phyloP scores from a whole-genome alignment of 2,888 invertebrate genomes.

The Cantharis nigra region DNA sequence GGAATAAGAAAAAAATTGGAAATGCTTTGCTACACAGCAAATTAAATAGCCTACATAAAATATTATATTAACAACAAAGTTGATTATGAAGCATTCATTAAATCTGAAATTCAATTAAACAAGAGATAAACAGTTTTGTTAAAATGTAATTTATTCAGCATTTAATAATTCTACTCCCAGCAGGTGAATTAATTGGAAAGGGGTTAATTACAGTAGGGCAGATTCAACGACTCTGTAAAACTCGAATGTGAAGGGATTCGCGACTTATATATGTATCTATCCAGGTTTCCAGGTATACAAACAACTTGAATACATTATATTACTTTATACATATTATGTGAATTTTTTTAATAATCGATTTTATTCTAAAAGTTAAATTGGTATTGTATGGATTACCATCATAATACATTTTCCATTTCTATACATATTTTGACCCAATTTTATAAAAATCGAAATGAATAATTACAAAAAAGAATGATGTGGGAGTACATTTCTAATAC shows the following conservation, averaged over 20 bases:
- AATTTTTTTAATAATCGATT: background rate
- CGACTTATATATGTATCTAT: slow-evolving; percentile 1
- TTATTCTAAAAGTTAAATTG: background rate
- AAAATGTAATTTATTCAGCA: slow-evolving; percentile 31
- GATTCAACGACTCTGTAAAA: slow-evolving; percentile 11
- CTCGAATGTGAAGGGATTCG: slow-evolving; percentile 20
- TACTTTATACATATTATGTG: background rate
- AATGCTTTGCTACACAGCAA: background rate
- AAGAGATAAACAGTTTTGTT: slow-evolving; percentile 31
- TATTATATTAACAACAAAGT: slow-evolving; percentile 25
- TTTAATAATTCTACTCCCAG: slow-evolving; percentile 30
- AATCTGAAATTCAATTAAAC: slow-evolving; percentile 31
- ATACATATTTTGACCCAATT: background rate
- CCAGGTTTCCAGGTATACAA: background rate
- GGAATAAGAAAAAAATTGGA: slow-evolving; percentile 4
- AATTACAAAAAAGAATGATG: background rate
- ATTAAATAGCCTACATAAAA: slow-evolving; percentile 13
- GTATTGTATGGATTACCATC: background rate
- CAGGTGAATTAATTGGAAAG: slow-evolving; percentile 31
- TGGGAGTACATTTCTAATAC: background rate
- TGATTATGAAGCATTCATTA: slow-evolving; percentile 28
- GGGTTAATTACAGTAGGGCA: slow-evolving; percentile 26
- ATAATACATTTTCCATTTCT: background rate
- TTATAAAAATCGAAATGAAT: background rate
- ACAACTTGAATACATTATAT: background rate